Conservation (phyloP, 2,113 vertebrate genomes). For the Oryzias celebensis region DNA sequence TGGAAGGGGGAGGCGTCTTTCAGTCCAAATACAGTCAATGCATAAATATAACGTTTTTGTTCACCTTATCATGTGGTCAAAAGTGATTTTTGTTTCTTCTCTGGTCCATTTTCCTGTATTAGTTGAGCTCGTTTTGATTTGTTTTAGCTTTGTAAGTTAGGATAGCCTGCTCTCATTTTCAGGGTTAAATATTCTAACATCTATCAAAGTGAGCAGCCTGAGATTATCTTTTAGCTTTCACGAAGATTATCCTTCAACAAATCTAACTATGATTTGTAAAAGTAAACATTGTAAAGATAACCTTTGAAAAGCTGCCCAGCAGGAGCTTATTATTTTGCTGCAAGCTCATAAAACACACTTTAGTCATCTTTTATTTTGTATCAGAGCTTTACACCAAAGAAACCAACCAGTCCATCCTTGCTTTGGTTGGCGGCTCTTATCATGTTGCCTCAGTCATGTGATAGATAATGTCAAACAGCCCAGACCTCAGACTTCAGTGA, state of each 20-base stretch:
- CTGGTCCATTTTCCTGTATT: too few species aligned
- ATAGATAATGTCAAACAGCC: conserved; percentile 24
- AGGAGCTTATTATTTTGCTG: neutral
- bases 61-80: too few species aligned
- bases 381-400: conserved; percentile 12
- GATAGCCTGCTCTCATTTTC: too few species aligned
- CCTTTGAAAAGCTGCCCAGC: neutral
- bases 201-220: too few species aligned
- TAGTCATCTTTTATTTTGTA: neutral
- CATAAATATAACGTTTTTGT: too few species aligned
- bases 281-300: neutral
- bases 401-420: conserved; percentile 2
- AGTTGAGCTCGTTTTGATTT: too few species aligned
- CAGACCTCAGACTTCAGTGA: conserved; percentile 32
- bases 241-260: neutral
- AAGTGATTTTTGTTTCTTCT: too few species aligned
- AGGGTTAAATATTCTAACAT: too few species aligned
- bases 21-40: too few species aligned
- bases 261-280: neutral
- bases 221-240: neutral
- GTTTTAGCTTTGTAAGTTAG: too few species aligned
- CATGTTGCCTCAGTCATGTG: conserved; percentile 17
- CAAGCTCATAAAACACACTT: neutral
- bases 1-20: too few species aligned
- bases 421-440: conserved; percentile 20